Percentiles rank a stretch among this genome's conserved stretches.
phyloP scores from a whole-genome alignment of 2,113 vertebrate genomes.

The Heterotilapia buettikoferi region DNA sequence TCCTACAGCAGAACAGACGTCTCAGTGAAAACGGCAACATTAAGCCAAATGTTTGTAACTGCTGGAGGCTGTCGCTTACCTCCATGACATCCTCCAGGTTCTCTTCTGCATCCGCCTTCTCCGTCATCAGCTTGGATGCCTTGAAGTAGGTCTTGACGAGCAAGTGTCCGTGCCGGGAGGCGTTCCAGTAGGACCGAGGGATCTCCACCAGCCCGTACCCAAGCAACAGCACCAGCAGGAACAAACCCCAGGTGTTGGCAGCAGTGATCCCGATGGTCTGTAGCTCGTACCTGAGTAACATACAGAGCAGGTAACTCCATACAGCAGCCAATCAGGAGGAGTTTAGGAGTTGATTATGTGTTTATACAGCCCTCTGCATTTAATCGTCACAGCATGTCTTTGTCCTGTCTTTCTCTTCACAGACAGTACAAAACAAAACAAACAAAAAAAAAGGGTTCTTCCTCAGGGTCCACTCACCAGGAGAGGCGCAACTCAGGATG shows the following conservation, averaged over 20 bases:
- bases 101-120: conserved; percentile 95
- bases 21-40: not conserved
- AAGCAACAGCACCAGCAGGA: conserved; percentile 90
- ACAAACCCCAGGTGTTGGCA: conserved; percentile 96
- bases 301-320: not conserved
- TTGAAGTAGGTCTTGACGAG: conserved; percentile 98
- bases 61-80: conserved; percentile 48
- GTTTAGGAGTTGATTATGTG: not conserved
- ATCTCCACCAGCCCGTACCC: conserved; percentile 96
- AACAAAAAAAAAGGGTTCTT: not conserved
- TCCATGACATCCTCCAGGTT: conserved; percentile 97
- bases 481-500: conserved; percentile 85
- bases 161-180: conserved; percentile 85
- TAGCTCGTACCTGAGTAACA: conserved; percentile 81
- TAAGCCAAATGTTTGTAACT: not conserved
- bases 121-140: conserved; percentile 92
- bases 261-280: conserved; percentile 97
- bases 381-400: not conserved
- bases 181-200: conserved; percentile 92
- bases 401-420: not conserved
- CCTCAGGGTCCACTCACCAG: conserved; percentile 76
- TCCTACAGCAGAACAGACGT: conserved; percentile 66
- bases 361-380: not conserved
- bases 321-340: not conserved
- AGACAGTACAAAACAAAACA: not conserved